Percentiles rank a stretch among this genome's conserved stretches.
Evolutionary conservation across 2,797 vertebrate genomes (phyloP).

Genomic region (Capromys pilorides): DNA sequence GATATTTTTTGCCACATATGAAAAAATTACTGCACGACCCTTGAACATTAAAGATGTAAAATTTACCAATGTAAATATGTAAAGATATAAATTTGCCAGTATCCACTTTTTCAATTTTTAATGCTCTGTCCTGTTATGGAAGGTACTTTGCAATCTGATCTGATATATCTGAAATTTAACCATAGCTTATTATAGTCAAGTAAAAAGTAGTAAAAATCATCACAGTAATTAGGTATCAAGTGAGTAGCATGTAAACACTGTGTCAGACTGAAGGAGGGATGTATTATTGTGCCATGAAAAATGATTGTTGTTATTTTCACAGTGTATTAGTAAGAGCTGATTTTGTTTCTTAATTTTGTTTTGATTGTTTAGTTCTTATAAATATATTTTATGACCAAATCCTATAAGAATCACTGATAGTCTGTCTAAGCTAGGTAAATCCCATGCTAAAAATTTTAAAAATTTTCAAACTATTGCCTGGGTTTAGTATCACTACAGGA

Average conservation of each 20-base stretch:
- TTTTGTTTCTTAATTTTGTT: constrained; percentile 37
- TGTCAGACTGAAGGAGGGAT: neutral
- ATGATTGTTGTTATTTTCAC: constrained; percentile 18
- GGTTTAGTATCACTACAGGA: neutral
- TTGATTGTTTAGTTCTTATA: constrained; percentile 7
- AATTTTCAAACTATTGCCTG: constrained; percentile 11
- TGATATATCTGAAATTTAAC: neutral
- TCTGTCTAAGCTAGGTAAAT: constrained; percentile 15
- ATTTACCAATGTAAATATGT: neutral
- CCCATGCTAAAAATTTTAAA: constrained; percentile 32
- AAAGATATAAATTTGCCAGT: neutral
- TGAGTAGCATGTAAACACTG: neutral
- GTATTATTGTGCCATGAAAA: neutral
- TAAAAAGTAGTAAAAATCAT: constrained; percentile 2
- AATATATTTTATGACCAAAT: neutral
- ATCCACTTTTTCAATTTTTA: constrained; percentile 1
- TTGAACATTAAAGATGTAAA: neutral
- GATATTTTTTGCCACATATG: neutral
- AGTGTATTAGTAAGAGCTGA: neutral
- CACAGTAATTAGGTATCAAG: neutral
- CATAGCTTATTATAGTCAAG: constrained; percentile 40
- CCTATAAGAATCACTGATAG: neutral
- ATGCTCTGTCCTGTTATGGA: neutral
- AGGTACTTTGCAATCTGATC: neutral
- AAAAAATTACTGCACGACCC: neutral